These are phyloP conservation scores for Aratinga solstitialis DNA, from an alignment of 2,797 vertebrate genomes.

Conservation along the genomic window DNA sequence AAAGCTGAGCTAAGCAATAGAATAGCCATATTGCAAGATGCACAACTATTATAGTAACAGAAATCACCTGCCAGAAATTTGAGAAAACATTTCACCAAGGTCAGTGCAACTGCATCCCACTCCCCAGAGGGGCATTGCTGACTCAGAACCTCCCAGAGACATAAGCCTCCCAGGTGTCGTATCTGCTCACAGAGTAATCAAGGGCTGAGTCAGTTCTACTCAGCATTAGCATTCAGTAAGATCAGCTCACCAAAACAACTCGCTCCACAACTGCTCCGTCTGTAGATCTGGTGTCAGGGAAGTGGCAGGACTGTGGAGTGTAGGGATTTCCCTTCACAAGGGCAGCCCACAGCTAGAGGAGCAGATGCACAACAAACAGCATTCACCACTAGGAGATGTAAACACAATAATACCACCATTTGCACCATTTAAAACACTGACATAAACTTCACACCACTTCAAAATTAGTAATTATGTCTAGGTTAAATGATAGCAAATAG, in stretches of 20 bases:
- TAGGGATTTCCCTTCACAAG: rapidly evolving
- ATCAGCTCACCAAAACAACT: neutral
- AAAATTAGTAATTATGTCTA: neutral
- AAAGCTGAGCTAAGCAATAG: neutral
- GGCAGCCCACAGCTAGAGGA: neutral
- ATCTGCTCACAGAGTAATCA: neutral
- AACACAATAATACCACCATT: neutral
- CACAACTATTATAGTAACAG: neutral
- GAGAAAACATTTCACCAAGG: neutral
- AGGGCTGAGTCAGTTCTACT: neutral
- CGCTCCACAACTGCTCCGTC: neutral
- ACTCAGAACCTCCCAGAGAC: neutral
- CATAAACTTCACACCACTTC: neutral
- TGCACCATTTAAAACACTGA: neutral
- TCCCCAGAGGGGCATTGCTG: neutral
- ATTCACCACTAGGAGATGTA: neutral
- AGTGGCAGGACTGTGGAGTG: neutral
- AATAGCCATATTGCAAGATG: neutral
- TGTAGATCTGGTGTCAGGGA: rapidly evolving
- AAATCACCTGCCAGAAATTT: neutral
- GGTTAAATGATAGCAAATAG: neutral
- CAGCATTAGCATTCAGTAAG: neutral
- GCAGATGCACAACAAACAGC: neutral
- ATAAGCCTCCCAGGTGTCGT: neutral
- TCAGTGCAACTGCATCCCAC: neutral